A percentile compares a stretch with the other conserved stretches of the same genome.
Conservation (phyloP, 2,888 invertebrate genomes). For the Chymomyza procnemis region DNA sequence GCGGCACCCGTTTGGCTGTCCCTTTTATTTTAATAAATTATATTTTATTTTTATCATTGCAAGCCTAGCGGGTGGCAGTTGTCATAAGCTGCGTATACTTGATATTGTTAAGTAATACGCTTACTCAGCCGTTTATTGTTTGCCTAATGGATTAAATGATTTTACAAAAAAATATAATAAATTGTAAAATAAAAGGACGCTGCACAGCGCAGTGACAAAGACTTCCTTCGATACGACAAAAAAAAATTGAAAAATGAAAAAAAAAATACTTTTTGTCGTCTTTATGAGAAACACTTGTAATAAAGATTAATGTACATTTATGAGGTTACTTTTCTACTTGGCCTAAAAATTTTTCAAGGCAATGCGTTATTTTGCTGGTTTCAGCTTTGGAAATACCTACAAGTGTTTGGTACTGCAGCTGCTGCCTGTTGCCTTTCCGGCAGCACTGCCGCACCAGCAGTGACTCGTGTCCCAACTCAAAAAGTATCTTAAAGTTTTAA, state of each 20-base stretch:
- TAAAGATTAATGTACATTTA: conserved; percentile 51
- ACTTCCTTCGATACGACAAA: conserved; percentile 44
- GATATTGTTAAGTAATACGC: conserved; percentile 66
- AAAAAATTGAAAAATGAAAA: conserved; percentile 3
- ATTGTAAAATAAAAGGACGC: conserved; percentile 62
- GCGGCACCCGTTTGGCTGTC: conserved; percentile 12
- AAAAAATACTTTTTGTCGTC: conserved; percentile 4
- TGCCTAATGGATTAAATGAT: conserved; percentile 72
- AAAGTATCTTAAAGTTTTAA: conserved; percentile 70
- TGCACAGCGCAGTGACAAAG: conserved; percentile 60
- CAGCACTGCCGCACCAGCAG: no score
- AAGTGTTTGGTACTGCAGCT: conserved; percentile 3
- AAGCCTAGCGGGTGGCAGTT: conserved; percentile 28
- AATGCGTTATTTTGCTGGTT: conserved; percentile 17
- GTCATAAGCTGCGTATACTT: conserved; percentile 49
- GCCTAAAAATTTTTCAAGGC: conserved; percentile 50
- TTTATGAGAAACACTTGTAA: conserved; percentile 62
- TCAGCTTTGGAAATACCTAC: not conserved
- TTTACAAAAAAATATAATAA: conserved; percentile 62
- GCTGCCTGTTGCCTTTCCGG: conserved; percentile 7
- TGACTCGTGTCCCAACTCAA: conserved; percentile 48
- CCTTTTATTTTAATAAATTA: conserved; percentile 67
- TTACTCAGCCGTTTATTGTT: conserved; percentile 72
- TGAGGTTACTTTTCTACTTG: conserved; percentile 44
- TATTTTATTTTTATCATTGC: conserved; percentile 58